Base-by-base conservation (phyloP, 2,113 vertebrate species). In the Pungitius pungitius region DNA sequence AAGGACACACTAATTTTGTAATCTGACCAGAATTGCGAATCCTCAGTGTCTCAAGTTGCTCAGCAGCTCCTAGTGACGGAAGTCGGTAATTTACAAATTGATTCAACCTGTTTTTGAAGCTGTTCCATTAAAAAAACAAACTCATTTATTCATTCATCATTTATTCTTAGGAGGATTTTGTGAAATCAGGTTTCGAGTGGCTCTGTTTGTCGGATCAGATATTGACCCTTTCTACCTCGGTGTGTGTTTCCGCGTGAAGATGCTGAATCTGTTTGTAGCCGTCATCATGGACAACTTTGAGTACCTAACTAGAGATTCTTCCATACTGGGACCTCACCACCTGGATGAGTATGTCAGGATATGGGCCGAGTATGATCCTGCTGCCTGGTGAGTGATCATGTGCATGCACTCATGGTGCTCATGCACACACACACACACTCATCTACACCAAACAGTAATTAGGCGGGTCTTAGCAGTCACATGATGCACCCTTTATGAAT, bases 201-300 rank as follows among this genome's bases (percentile, higher is more conserved):
- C 4, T 51, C 20, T 20, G 12, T 39, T 43, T 33, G 20, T 37
- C 18, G 27, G n/a, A 61, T 24, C 1, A n/a, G 24, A 58, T 47
- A 17, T 49, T 56, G 18, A 6, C 30, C 26, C 24, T 33, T 47
- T 37, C 13, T 42, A 7, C 22, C 8, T 63, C 13, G 61, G 35
- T 62, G 59, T 62, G 59, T 58, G 37, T 3, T 1, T 30, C 26
- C 15, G 11, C 42, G 59, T 57, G 51, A 39, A 99, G 98, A 99
- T 99, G 95, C 96, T 99, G 93, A 99, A 99, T 93, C 95, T 99
- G 83, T 99, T 99, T 84, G 97, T 99, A 79, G 98, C 98, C 75
- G 98, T 99, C 91, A 99, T 99, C 92, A 99, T 99, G 98, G 98
- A 99, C 93, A 99, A 99, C 94, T 99, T 99, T 83, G 97, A 99